Percentiles rank a stretch among this genome's conserved stretches.
phyloP scores from a whole-genome alignment of 2,888 invertebrate species.

The Lepidochrysops patricia region DNA sequence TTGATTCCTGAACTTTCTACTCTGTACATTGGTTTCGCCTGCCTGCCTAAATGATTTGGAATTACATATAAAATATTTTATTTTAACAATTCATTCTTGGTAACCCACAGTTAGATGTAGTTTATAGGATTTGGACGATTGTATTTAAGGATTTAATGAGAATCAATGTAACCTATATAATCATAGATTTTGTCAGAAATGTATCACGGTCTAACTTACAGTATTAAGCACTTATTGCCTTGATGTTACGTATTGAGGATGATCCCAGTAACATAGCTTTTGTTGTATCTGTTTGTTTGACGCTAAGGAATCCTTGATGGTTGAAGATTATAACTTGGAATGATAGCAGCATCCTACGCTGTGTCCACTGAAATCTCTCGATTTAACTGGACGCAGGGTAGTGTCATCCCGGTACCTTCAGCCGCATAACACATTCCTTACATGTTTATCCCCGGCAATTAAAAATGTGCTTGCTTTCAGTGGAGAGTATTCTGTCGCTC shows the following conservation, averaged over 20 bases:
- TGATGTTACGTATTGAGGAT: background rate
- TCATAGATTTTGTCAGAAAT: constrained; percentile 27
- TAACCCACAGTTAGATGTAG: constrained; percentile 56
- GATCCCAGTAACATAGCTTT: background rate
- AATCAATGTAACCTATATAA: constrained; percentile 26
- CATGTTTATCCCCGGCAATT: constrained; percentile 49
- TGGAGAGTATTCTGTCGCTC: constrained; percentile 48
- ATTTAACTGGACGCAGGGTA: constrained; percentile 64
- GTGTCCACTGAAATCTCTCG: constrained; percentile 55
- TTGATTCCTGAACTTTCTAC: constrained; percentile 41
- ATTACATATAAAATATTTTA: constrained; percentile 46
- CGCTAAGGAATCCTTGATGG: constrained; percentile 35
- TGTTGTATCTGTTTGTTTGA: constrained; percentile 9
- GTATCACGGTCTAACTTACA: constrained; percentile 21
- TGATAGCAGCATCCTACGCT: constrained; percentile 66
- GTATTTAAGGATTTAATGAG: constrained; percentile 41
- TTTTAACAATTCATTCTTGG: constrained; percentile 63
- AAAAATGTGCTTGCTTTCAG: constrained; percentile 50
- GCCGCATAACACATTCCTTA: constrained; percentile 38
- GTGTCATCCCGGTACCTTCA: constrained; percentile 43
- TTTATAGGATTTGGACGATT: constrained; percentile 54
- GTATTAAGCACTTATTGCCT: constrained; percentile 35
- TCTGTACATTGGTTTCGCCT: constrained; percentile 64
- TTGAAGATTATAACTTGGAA: constrained; percentile 39
- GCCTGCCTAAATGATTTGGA: constrained; percentile 37